These are phyloP conservation scores for Labrus mixtus DNA, from an alignment of 2,113 vertebrate genomes.

Conservation along the genomic window DNA sequence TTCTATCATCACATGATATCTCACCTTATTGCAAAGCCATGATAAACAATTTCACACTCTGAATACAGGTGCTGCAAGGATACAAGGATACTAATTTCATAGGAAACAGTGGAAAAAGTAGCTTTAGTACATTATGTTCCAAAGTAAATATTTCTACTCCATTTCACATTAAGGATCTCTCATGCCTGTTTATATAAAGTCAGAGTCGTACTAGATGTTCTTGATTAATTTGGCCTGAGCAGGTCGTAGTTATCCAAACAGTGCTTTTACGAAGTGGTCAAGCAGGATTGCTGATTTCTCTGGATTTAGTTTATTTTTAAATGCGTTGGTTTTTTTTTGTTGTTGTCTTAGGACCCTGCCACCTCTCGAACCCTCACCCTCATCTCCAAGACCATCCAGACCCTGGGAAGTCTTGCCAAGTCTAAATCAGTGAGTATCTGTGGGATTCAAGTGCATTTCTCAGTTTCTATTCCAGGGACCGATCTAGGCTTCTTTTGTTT, in stretches of 20 bases:
- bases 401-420: slow-evolving; percentile 95
- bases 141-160: background rate
- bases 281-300: background rate
- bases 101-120: background rate
- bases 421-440: slow-evolving; percentile 94
- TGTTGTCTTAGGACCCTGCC: slow-evolving; percentile 87
- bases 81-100: background rate
- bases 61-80: no score
- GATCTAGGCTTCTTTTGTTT: background rate
- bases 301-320: background rate
- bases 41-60: no score
- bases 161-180: background rate
- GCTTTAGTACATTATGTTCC: background rate
- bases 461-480: background rate
- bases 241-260: background rate
- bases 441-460: background rate
- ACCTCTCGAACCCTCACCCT: slow-evolving; percentile 96
- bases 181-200: background rate
- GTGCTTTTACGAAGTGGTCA: background rate
- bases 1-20: no score
- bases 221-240: background rate
- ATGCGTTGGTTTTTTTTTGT: background rate
- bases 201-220: background rate
- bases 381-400: slow-evolving; percentile 98
- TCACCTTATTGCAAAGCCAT: no score